These are phyloP conservation scores for Bembecia ichneumoniformis DNA, from an alignment of 2,888 invertebrate genomes.

Conservation along the genomic window DNA sequence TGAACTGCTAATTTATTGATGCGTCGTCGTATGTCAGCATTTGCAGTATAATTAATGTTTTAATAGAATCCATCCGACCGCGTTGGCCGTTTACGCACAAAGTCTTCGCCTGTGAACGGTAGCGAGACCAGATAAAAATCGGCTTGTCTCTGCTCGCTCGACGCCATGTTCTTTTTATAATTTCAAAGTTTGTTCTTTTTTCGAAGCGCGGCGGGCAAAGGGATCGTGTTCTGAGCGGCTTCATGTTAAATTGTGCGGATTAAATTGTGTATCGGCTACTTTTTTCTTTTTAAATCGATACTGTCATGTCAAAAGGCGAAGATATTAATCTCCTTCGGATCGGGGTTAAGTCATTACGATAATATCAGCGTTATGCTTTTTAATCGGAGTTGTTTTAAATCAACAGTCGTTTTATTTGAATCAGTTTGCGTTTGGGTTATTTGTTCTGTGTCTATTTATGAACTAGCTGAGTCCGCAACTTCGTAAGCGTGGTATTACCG, in stretches of 20 bases:
- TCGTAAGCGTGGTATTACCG: too few species aligned
- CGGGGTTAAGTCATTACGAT: neutral
- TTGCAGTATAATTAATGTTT: neutral
- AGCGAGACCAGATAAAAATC: slow-evolving; percentile 36
- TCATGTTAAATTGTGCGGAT: slow-evolving; percentile 22
- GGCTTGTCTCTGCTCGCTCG: slow-evolving; percentile 21
- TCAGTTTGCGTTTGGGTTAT: too few species aligned
- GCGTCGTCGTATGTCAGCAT: neutral
- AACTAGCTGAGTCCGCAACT: too few species aligned
- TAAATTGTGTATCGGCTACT: slow-evolving; percentile 15
- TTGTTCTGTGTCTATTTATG: too few species aligned
- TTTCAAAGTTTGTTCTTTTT: neutral
- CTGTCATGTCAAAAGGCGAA: slow-evolving; percentile 7
- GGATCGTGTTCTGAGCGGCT: slow-evolving; percentile 1
- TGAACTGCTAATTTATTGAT: too few species aligned
- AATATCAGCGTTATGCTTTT: neutral
- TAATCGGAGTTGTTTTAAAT: neutral
- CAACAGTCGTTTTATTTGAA: too few species aligned
- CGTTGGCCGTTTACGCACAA: slow-evolving; percentile 14
- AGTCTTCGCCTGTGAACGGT: slow-evolving; percentile 32
- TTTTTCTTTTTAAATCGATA: slow-evolving; percentile 1
- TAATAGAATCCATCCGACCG: slow-evolving; percentile 12
- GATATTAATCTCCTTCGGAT: neutral
- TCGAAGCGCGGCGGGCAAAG: neutral
- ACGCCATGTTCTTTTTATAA: slow-evolving; percentile 21